These are phyloP conservation scores for Salpingus planirostris DNA, from an alignment of 2,888 invertebrate species.

Conservation along the genomic window DNA sequence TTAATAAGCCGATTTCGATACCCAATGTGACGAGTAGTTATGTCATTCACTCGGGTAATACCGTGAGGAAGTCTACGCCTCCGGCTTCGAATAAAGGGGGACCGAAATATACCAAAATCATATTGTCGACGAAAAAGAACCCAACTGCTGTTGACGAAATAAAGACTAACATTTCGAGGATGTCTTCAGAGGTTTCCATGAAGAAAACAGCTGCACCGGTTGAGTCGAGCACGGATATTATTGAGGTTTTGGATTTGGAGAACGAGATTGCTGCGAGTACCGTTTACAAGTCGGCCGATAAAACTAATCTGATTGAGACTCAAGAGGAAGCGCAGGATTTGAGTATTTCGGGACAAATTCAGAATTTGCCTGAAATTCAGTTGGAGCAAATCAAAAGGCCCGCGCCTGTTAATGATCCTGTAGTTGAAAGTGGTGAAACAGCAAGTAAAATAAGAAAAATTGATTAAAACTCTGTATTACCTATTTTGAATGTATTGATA, in stretches of 20 bases:
- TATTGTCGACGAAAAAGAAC: constrained; percentile 40
- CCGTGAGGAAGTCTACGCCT: too few species aligned
- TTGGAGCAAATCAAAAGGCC: too few species aligned
- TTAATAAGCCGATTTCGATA: constrained; percentile 20
- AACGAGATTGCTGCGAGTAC: constrained; percentile 32
- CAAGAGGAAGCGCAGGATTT: too few species aligned
- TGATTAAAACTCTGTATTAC: too few species aligned
- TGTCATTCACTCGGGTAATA: too few species aligned
- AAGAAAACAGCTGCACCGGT: constrained; percentile 19
- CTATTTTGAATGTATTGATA: too few species aligned
- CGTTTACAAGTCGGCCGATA: constrained; percentile 7
- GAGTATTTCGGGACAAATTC: too few species aligned
- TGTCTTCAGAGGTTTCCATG: constrained; percentile 26
- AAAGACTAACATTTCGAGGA: constrained; percentile 19
- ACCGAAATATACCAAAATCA: constrained; percentile 45
- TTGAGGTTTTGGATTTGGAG: constrained; percentile 34
- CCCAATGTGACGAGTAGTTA: constrained; percentile 15
- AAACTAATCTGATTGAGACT: too few species aligned
- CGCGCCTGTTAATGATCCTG: too few species aligned
- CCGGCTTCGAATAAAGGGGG: constrained; percentile 15
- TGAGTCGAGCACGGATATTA: constrained; percentile 4
- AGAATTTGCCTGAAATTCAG: too few species aligned
- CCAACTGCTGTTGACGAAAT: constrained; percentile 6
- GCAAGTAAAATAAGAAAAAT: too few species aligned
- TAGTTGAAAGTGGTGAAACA: too few species aligned